Percentiles rank a stretch among this genome's conserved stretches.
Conservation (phyloP, 2,797 vertebrate species). For the Melanotaenia boesemani region DNA sequence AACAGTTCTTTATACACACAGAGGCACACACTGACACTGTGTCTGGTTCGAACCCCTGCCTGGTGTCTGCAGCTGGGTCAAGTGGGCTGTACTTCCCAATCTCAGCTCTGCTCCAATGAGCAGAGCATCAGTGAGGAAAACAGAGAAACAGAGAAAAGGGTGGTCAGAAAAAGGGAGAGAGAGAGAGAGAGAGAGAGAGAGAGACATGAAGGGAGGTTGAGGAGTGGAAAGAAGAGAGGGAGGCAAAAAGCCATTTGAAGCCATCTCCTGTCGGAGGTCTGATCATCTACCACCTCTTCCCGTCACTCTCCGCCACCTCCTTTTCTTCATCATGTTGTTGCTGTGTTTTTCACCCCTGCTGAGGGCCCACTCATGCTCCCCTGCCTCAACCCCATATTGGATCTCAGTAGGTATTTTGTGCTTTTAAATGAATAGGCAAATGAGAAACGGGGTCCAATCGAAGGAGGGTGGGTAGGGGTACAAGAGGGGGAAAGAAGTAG, state of each 20-base stretch:
- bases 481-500: constrained; percentile 68
- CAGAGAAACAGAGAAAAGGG: constrained; percentile 27
- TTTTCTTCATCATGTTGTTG: constrained; percentile 75
- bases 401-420: constrained; percentile 88
- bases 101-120: constrained; percentile 65
- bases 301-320: constrained; percentile 57
- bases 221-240: constrained; percentile 47
- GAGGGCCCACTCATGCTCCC: constrained; percentile 81
- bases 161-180: constrained; percentile 1
- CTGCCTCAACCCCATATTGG: constrained; percentile 86
- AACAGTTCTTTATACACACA: constrained; percentile 22
- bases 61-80: constrained; percentile 61
- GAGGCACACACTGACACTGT: constrained; percentile 24
- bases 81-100: constrained; percentile 66
- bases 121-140: constrained; percentile 70
- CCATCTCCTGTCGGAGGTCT: constrained; percentile 71
- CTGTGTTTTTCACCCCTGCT: constrained; percentile 80
- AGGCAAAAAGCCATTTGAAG: constrained; percentile 73
- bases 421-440: constrained; percentile 89
- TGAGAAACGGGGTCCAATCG: constrained; percentile 80
- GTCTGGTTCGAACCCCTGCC: constrained; percentile 59
- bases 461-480: constrained; percentile 61
- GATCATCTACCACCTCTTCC: constrained; percentile 64
- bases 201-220: constrained; percentile 36
- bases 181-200: constrained; percentile 39